These are phyloP conservation scores for Antheraea pernyi DNA, from an alignment of 1,140 invertebrate species.

Conservation along the genomic window DNA sequence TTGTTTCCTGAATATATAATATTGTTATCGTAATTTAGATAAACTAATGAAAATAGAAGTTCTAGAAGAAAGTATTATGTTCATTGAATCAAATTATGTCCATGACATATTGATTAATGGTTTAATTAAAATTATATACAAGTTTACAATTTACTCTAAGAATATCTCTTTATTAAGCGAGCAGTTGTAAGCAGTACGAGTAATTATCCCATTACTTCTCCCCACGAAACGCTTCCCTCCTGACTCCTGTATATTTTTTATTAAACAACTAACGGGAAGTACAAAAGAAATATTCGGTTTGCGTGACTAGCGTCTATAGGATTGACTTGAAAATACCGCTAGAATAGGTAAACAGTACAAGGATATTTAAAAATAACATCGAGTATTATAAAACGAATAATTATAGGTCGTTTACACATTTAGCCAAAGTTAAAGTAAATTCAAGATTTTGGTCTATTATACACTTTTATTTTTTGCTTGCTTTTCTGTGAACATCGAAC, in stretches of 20 bases:
- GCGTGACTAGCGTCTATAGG: constrained; percentile 10
- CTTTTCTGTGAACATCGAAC: too few species aligned
- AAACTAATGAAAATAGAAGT: too few species aligned
- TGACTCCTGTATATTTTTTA: constrained; percentile 17
- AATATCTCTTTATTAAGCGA: background rate
- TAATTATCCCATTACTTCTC: constrained; percentile 17
- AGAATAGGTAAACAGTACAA: background rate
- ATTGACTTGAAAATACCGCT: constrained; percentile 1
- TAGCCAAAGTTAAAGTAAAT: background rate
- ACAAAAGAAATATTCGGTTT: constrained; percentile 16
- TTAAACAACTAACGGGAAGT: constrained; percentile 27
- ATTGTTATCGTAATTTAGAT: background rate
- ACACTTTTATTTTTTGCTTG: too few species aligned
- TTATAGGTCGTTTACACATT: background rate
- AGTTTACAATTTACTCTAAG: too few species aligned
- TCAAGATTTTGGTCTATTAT: too few species aligned
- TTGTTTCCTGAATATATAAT: background rate
- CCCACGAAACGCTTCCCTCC: constrained; percentile 10
- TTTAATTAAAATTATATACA: too few species aligned
- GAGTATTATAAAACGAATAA: background rate
- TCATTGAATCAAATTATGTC: too few species aligned
- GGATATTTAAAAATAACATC: constrained; percentile 1
- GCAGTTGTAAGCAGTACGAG: background rate
- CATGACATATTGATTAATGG: too few species aligned
- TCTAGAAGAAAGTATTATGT: too few species aligned